Base-by-base conservation (phyloP, 2,888 invertebrate genomes). In the Diplazon laetatorius region DNA sequence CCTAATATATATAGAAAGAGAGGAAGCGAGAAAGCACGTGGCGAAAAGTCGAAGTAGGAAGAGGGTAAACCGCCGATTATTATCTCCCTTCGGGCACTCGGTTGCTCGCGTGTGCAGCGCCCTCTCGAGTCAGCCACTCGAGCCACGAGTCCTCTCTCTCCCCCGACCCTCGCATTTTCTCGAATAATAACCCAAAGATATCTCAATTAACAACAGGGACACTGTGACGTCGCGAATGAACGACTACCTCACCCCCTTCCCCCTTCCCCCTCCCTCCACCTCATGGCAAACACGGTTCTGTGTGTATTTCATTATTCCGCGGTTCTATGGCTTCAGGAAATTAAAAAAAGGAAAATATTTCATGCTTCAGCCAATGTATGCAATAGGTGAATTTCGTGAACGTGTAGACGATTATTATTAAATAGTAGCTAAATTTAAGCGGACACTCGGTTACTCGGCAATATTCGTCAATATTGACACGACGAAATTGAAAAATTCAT, bases 11-110 rank as follows among this genome's bases (percentile, higher is more conserved):
- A n/a, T n/a, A n/a, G n/a, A n/a, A n/a, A n/a, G n/a, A n/a, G n/a
- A n/a, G n/a, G n/a, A n/a, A n/a, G n/a, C n/a, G n/a, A n/a, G 50
- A 14, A 14, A 37, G 48, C 5, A 20, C 25, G n/a, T 22, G 57
- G 60, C 46, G 63, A 20, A 30, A 63, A 71, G 71, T 70, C 52
- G 68, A 68, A 75, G 75, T 42, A 81, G 59, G 60, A 66, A 62
- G 50, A 6, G 57, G 71, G 22, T 30, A 70, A 78, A 78, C 78
- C 77, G 57, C 66, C 75, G 80, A 81, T 81, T 77, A 80, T 81
- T 80, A 81, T 81, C 80, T 80, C 55, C 60, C 69, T 46, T 37
- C n/a, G 57, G 66, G 71, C 46, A 65, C 50, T 37, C 52, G 50
- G 30, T 65, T 25, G 52, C 42, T 16, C 55, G 62, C 60, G 68